Evolutionary conservation across 2,113 vertebrate genomes (phyloP).

Genomic region (Menidia beryllina): DNA sequence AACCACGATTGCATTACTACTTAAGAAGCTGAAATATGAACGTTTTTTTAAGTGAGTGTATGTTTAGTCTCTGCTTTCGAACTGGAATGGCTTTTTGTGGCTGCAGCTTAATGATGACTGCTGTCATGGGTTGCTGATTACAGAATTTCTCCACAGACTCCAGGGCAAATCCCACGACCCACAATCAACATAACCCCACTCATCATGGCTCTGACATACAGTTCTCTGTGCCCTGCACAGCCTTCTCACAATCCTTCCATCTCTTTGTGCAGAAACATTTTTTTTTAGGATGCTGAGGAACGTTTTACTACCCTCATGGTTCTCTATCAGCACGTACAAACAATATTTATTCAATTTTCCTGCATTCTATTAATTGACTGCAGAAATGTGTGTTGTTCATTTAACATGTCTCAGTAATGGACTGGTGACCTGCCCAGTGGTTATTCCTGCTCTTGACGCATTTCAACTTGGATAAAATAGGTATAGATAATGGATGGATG

Average conservation of each 20-base stretch:
- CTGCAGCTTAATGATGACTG: constrained; percentile 21
- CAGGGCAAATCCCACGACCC: constrained; percentile 33
- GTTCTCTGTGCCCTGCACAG: constrained; percentile 26
- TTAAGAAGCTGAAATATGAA: background rate
- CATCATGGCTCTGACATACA: constrained; percentile 36
- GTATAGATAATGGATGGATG: no score
- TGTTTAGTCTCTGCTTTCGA: background rate
- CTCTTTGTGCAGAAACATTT: constrained; percentile 3
- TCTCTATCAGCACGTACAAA: no score
- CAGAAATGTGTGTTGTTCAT: no score
- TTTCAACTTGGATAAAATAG: no score
- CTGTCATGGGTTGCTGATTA: constrained; percentile 39
- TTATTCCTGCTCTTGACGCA: no score
- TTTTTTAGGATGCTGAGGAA: constrained; percentile 5
- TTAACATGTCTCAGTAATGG: no score
- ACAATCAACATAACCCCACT: constrained; percentile 47
- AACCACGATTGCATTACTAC: background rate
- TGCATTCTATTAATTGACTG: no score
- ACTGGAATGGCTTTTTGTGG: constrained; percentile 25
- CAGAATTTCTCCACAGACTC: constrained; percentile 38
- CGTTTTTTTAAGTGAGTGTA: constrained; percentile 14
- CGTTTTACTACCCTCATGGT: no score
- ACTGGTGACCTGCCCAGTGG: no score
- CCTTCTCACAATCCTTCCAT: constrained; percentile 32
- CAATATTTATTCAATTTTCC: no score